Evolutionary conservation across 1,140 invertebrate genomes (phyloP).

Genomic region (Metaphire vulgaris): DNA sequence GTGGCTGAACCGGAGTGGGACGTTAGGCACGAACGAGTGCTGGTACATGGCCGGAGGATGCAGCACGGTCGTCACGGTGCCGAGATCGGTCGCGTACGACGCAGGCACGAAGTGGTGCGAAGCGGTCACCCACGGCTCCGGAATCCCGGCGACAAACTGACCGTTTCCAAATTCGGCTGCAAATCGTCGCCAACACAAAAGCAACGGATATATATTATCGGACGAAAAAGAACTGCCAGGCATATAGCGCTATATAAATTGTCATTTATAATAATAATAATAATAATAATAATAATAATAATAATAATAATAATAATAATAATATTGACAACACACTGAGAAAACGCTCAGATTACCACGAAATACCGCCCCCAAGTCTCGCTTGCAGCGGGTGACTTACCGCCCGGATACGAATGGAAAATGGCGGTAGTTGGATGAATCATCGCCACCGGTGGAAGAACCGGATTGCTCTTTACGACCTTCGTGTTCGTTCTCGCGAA

Average conservation of each 20-base stretch:
- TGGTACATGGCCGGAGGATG: neutral
- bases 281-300: no score
- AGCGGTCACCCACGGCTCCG: neutral
- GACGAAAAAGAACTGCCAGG: no score
- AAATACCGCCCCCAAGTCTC: no score
- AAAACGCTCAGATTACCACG: no score
- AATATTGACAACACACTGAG: no score
- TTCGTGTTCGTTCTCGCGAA: constrained; percentile 99
- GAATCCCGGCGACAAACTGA: neutral
- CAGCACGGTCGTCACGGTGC: neutral
- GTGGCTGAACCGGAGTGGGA: neutral
- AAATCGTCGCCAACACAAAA: no score
- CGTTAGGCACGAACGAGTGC: neutral
- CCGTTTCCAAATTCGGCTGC: neutral
- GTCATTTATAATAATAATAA: no score
- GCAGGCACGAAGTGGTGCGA: neutral
- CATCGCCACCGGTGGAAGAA: neutral
- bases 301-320: no score
- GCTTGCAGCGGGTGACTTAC: no score
- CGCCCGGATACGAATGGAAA: neutral
- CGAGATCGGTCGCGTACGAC: neutral
- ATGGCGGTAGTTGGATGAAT: neutral
- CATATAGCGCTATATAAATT: neutral
- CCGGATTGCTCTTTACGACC: constrained; percentile 75
- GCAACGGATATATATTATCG: no score